Evolutionary conservation across 2,888 invertebrate genomes (phyloP), one percentile per base, ranked within the genome.

Genomic region (Mimas tiliae): DNA sequence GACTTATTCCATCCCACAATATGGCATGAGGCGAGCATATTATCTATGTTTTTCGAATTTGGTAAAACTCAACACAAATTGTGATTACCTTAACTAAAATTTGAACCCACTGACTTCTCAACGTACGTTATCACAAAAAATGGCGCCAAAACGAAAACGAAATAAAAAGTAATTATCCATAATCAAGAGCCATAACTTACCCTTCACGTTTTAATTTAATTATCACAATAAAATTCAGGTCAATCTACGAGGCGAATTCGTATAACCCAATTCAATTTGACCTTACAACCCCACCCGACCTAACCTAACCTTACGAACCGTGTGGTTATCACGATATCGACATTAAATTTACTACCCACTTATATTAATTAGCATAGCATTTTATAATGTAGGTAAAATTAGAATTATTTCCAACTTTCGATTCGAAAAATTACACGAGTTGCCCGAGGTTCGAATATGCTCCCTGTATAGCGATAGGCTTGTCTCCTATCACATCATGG

Each of bases 191-290:
- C 19, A 19, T 19, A 50, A 50, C 52, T 52, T 38, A 21, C 34
- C 14, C 38, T 33, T 8, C 11, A 38, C 27, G 14, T 53, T 42
- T 27, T 58, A 58, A 38, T 42, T 58, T 42, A 38, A 42, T 38
- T 58, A 58, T 19, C 19, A 16, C 19, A 34, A n/a, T 53, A n/a
- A 38, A 58, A 58, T 58, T 42, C 12, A 58, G 58, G 58, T 19
- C 58, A 58, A 21, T 1, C 50, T 34, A 7, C 33, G n/a, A 27
- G n/a, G 33, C 14, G n/a, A 42, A 12, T 19, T 42, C 34, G 55
- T 55, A 42, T 58, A 58, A 58, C 58, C 58, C 38, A 58, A 58
- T 58, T 58, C 19, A 38, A 42, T 42, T 11, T 58, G 58, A 42
- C 58, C 58, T 53, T 53, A 53, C 53, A 53, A 33, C 11, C n/a